Percentiles rank a stretch among this genome's conserved stretches.
phyloP scores from a whole-genome alignment of 2,797 vertebrate genomes.

The Knipowitschia caucasica region DNA sequence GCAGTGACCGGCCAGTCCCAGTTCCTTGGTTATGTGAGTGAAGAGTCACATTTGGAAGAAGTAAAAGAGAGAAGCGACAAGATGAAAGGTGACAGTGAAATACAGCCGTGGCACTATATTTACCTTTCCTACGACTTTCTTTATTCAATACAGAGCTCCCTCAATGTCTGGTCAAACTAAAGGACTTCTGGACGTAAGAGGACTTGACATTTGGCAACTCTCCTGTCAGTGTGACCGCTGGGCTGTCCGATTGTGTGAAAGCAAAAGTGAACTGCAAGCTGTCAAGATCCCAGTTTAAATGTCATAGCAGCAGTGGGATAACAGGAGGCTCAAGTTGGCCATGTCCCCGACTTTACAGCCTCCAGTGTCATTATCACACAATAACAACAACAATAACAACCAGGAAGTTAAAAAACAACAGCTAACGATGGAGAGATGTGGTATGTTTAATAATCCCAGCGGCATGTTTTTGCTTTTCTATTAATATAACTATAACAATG shows the following conservation, averaged over 20 bases:
- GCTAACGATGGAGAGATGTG: no score
- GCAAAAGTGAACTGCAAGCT: constrained; percentile 2
- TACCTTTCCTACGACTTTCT: not conserved
- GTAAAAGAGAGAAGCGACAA: constrained; percentile 14
- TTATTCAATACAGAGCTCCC: constrained; percentile 19
- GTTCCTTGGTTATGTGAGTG: constrained; percentile 45
- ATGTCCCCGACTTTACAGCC: not conserved
- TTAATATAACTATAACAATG: no score
- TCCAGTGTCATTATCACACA: not conserved
- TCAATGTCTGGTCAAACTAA: constrained; percentile 12
- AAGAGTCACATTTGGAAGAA: constrained; percentile 23
- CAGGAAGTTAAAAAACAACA: not conserved
- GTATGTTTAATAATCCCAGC: no score
- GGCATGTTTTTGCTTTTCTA: no score
- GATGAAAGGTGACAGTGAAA: constrained; percentile 38
- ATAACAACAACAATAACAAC: not conserved
- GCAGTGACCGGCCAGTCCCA: constrained; percentile 34
- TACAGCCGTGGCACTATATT: constrained; percentile 23
- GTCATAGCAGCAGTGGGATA: constrained; percentile 12
- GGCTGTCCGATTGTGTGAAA: not conserved
- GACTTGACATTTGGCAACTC: constrained; percentile 29
- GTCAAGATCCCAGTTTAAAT: constrained; percentile 26
- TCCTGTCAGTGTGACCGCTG: constrained; percentile 1
- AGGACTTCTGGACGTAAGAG: constrained; percentile 17
- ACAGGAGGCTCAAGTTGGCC: not conserved